These are phyloP conservation scores for Arrhopalites spinosus DNA, from an alignment of 2,888 invertebrate genomes.

Conservation along the genomic window DNA sequence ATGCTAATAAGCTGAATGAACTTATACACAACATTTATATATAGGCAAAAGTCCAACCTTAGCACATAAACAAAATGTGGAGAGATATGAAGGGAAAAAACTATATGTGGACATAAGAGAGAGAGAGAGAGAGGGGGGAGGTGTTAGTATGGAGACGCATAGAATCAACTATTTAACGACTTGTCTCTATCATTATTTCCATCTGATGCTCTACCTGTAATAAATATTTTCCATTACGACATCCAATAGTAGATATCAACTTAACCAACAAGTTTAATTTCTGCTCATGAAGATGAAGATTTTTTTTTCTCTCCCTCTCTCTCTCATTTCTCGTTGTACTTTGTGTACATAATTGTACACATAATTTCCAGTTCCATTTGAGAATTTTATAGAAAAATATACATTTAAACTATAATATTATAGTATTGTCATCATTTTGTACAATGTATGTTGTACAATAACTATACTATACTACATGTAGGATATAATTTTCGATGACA, in stretches of 20 bases:
- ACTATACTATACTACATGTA: too few relatives aligned
- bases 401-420: neutral
- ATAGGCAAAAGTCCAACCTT: neutral
- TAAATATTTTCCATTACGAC: constrained; percentile 32
- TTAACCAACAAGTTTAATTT: constrained; percentile 30
- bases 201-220: constrained; percentile 29
- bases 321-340: neutral
- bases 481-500: too few relatives aligned
- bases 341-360: neutral
- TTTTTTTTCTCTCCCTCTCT: constrained; percentile 20
- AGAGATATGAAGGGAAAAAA: neutral
- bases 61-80: neutral
- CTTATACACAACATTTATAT: neutral
- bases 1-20: neutral
- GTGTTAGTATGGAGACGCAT: constrained; percentile 15
- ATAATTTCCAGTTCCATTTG: neutral
- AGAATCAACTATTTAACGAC: constrained; percentile 31
- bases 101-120: neutral
- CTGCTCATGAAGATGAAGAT: constrained; percentile 24
- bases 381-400: neutral
- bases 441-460: too few relatives aligned
- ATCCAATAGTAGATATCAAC: constrained; percentile 24
- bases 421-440: too few relatives aligned
- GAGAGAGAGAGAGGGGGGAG: constrained; percentile 8
- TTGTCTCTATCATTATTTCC: constrained; percentile 32